Base-by-base conservation (phyloP, 2,888 invertebrate genomes). In the Cerastoderma edule region DNA sequence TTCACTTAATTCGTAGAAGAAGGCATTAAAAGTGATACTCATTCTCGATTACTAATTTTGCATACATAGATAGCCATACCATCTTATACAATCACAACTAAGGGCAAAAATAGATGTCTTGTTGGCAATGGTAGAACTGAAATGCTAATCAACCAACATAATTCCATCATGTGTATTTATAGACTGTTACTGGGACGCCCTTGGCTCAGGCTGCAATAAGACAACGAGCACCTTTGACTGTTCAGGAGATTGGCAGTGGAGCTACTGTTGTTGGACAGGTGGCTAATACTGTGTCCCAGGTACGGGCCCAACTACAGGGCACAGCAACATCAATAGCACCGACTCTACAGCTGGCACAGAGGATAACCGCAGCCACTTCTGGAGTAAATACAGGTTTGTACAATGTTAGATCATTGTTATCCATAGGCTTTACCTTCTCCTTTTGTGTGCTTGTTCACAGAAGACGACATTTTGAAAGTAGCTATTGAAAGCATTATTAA, bases 311-410 rank as follows among this genome's bases (percentile, higher is more conserved):
- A 65, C 81, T 85, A 2, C 83, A 81, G 39, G 79, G 83, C 13
- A 80, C 76, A 13, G 75, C 87, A 24, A 85, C 88, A 8, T 85
- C 87, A 32, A 87, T 88, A 0, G 77, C 89, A 2, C 83, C 88
- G 2, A 84, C 85, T 19, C 84, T 88, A 32, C 90, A 90, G 72
- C 77, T 90, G 27, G 84, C 87, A 5, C 89, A 90, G 81, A 88
- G 88, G 56, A 75, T 86, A 32, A 83, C 82, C 28, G 84, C 85
- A 30, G 78, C 83, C 27, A 83, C 85, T 16, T 65, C 72, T 72
- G 44, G 19, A 44, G 65, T 33, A 48, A 65, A 48, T 30, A 30
- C 65, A 44, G 65, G 65, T 46, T 32, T 5, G 16, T n/a, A 56
- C 5, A 56, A 28, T 27, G 27, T 27, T 24, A 27, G 5, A 56